Base-by-base conservation (phyloP, 2,888 invertebrate species). In the Brachypalpus laphriformis region DNA sequence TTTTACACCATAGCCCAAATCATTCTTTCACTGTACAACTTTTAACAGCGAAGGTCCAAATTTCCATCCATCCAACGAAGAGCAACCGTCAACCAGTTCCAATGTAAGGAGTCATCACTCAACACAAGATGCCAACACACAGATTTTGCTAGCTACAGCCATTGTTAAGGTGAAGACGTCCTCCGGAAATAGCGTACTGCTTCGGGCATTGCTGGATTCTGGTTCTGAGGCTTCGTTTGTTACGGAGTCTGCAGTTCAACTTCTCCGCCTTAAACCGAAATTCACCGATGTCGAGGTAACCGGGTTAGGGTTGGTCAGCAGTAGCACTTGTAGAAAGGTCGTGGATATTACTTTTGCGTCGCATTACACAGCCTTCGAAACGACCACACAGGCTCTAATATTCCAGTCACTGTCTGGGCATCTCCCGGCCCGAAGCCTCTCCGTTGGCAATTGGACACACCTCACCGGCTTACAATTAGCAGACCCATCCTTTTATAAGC, bases 281-380 rank as follows among this genome's bases (percentile, higher is more conserved):
- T 2, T 37, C 0, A 57, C 65, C 9, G 11, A 37, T 34, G 45
- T 54, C 11, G 66, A 57, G 66, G 66, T 75, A 11, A 56, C 75
- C n/a, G 65, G 65, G 31, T 47, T 56, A 42, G 75, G 75, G 31
- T 47, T 65, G 45, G 75, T 65, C 75, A 45, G 47, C 45, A 75
- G 45, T 47, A 56, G 47, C 47, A 65, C 45, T n/a, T n/a, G n/a
- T n/a, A n/a, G n/a, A n/a, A n/a, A n/a, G n/a, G n/a, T n/a, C n/a
- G n/a, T n/a, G n/a, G n/a, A n/a, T n/a, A n/a, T n/a, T n/a, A n/a
- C n/a, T n/a, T n/a, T n/a, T n/a, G n/a, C n/a, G n/a, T n/a, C n/a
- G n/a, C 37, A 42, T 11, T 7, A 14, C 3, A 25, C 51, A 40
- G 28, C 22, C 9, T 54, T 40, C 40, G 40, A 40, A 56, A 57